Base-by-base conservation (phyloP, 2,888 invertebrate genomes). In the Drosophila robusta region DNA sequence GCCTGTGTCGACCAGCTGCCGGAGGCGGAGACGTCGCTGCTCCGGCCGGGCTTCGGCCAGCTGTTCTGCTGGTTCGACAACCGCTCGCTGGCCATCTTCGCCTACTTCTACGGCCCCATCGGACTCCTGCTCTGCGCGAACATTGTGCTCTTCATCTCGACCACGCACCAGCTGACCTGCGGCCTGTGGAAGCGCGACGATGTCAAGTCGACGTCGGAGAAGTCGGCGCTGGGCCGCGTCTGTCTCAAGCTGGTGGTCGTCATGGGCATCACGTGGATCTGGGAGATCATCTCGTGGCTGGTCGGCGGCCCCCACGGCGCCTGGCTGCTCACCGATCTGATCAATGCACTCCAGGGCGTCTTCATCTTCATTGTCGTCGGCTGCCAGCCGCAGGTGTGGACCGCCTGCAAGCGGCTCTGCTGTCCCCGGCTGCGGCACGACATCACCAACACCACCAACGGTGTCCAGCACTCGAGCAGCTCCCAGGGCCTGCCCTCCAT, bases 281-380 rank as follows among this genome's bases (percentile, higher is more conserved):
- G 96, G 52, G 97, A 97, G 92, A 95, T 97, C 66, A 93, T 97
- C 69, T 97, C 97, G 50, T 97, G 96, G 96, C 94, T 95, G 73
- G 95, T 95, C 69, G 97, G 96, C 77, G 96, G 97, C 5, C 96
- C 96, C 0, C 93, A 95, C 41, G 95, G 95, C 91, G 93, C 96
- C 82, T 97, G 97, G 97, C 96, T 96, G 92, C 93, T 96, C 75
- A 96, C 97, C 55, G 97, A 97, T 93, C 92, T 97, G 90, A 94
- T 97, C 88, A 97, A 97, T 93, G 96, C 96, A 75, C 93, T 97
- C 81, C 97, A 97, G 92, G 97, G 97, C 76, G 96, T 97, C 57
- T 95, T 97, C 92, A 97, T 97, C 89, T 97, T 97, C 93, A 95
- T 96, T 89, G 97, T 97, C 76, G 96, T 97, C 80, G 97, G 97